Evolutionary conservation across 2,113 vertebrate genomes (phyloP), one percentile per base, ranked within the genome.

Genomic region (Carassius auratus): DNA sequence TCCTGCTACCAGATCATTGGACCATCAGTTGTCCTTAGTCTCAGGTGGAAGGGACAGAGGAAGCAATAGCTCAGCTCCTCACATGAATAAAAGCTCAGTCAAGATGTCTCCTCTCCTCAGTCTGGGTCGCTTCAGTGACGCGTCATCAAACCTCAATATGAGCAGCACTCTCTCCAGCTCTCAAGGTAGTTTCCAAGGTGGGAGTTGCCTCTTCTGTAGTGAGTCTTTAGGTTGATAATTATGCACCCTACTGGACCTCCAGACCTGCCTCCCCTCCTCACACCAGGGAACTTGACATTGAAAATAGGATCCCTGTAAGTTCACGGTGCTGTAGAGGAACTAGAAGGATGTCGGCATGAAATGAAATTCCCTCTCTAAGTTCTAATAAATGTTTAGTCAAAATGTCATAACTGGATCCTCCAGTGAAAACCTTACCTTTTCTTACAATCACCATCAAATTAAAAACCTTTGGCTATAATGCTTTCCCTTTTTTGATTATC

Each of bases 271-370:
- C 92, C 59, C 92, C 84, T 6, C 81, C 92, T 21, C 86, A 59
- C 38, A 75, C 89, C 0, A 89, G 86, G 50, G 95, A 96, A 79
- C 55, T 97, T 12, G 94, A 96, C 85, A 96, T 97, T 57, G 96
- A 98, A 21, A 95, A 97, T 42, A 93, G 96, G 79, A 98, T 97
- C 77, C 96, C 96, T n/a, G 97, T 97, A 93, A 92, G 91, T 84
- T 48, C 12, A 52, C 45, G n/a, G 52, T 21, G 8, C 4, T 9
- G 2, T 48, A 48, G 45, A 74, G 23, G 1, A 48, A 21, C 33
- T 71, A 10, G 17, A 8, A 38, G 66, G 8, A 19, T 69, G 8
- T 55, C 2, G 5, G 52, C 5, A 55, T 55, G 5, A 55, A 52
- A 36, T 15, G 5, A 3, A 66, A 66, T 3, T 17, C 0, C 30